Evolutionary conservation across 2,113 vertebrate species (phyloP), one percentile per base, ranked within the genome.

Genomic region (Fukomys damarensis): DNA sequence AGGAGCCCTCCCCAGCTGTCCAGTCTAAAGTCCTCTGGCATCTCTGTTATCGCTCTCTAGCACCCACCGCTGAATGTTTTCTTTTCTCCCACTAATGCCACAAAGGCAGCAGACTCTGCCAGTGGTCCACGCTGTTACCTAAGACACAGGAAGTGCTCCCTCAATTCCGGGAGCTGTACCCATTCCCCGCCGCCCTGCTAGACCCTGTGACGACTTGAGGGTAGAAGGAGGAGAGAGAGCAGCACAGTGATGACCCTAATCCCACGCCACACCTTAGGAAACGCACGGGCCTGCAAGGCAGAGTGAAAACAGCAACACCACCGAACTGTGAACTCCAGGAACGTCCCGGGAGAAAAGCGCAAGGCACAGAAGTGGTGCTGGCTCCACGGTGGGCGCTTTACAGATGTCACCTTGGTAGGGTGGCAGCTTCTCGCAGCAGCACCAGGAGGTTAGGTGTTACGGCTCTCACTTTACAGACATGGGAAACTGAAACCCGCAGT

Each of bases 401-500:
- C 17, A 38, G 43, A 86, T 10, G 43, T 16, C 41, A 30, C 17
- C 65, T 80, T 16, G 4, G n/a, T n/a, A n/a, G n/a, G n/a, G n/a
- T n/a, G n/a, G 32, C 28, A 32, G 63, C 84, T 72, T 70, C 52
- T 85, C 32, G 28, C 28, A 4, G 5, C 35, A 54, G 56, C 46
- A n/a, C 7, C 2, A 2, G 4, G 13, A 82, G 41, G 35, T 4
- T 13, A 82, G 68, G 79, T 58, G 86, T 46, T 70, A 79, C 0
- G 0, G 59, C 52, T 97, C 92, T 97, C 70, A 56, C n/a, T 76
- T 97, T 94, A 97, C 87, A 96, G 32, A 43, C 66, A 2, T 17
- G n/a, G 13, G 41, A 95, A 96, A 85, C 0, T 46, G 86, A 95
- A 97, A 96, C 93, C 56, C 19, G 11, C 35, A 52, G 79, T 11